phyloP scores from a whole-genome alignment of 2,797 vertebrate species.

The Enteromius fasciolatus region DNA sequence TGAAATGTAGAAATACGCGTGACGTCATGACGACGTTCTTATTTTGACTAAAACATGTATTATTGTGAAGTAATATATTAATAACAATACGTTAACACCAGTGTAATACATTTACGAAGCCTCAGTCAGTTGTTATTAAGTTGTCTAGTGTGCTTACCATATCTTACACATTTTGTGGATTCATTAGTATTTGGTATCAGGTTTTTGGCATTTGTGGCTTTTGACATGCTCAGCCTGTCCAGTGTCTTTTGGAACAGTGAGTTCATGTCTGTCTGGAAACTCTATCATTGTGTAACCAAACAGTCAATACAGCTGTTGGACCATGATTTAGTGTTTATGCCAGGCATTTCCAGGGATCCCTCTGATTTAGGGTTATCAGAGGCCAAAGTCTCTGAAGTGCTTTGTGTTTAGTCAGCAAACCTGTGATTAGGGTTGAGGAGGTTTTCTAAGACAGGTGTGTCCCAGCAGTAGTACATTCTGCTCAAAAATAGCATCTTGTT shows the following conservation, averaged over 20 bases:
- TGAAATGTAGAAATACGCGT: background rate
- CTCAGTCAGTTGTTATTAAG: background rate
- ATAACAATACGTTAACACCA: background rate
- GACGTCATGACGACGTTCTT: background rate
- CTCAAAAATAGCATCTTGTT: constrained; percentile 1
- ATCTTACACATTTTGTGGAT: background rate
- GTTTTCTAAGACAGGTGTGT: constrained; percentile 4
- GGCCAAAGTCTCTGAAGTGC: constrained; percentile 10
- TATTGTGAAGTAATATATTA: background rate
- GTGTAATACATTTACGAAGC: background rate
- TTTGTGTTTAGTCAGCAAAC: constrained; percentile 28
- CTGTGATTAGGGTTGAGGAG: background rate
- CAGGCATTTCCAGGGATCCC: background rate
- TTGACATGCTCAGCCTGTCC: background rate
- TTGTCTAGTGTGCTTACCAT: background rate
- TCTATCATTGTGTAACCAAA: constrained; percentile 30
- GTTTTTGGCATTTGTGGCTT: background rate
- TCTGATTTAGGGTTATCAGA: constrained; percentile 5
- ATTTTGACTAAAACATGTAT: background rate
- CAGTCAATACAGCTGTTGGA: constrained; percentile 27
- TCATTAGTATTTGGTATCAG: too few species aligned
- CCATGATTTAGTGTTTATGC: background rate
- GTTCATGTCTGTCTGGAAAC: background rate
- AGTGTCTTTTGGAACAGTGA: background rate
- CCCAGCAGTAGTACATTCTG: background rate